A percentile compares a stretch with the other conserved stretches of the same genome.
phyloP scores from a whole-genome alignment of 2,797 vertebrate species.

The Typhlichthys subterraneus region DNA sequence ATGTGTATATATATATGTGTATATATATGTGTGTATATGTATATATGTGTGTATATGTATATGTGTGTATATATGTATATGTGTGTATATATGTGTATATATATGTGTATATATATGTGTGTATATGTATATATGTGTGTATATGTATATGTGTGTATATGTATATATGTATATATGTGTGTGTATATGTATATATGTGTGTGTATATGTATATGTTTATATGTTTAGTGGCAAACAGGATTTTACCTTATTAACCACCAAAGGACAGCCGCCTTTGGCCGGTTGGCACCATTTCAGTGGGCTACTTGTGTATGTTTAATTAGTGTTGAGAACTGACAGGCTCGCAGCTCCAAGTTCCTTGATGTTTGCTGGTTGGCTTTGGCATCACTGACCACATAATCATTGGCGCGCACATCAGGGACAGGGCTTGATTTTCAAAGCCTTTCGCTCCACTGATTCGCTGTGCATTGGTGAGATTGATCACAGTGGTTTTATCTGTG shows the following conservation, averaged over 20 bases:
- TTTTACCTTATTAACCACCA: conserved; percentile 63
- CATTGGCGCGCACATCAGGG: conserved; percentile 81
- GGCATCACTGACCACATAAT: conserved; percentile 83
- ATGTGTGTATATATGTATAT: not conserved
- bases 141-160: no score
- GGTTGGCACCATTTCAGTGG: conserved; percentile 63
- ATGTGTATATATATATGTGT: not conserved
- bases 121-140: not conserved
- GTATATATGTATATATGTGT: not conserved
- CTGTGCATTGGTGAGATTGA: conserved; percentile 85
- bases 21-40: not conserved
- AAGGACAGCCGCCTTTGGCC: conserved; percentile 57
- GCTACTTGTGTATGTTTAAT: conserved; percentile 79
- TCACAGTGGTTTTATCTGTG: conserved; percentile 86
- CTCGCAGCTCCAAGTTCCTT: conserved; percentile 76
- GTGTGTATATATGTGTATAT: not conserved
- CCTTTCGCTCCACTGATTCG: conserved; percentile 80
- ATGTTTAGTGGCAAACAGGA: not conserved
- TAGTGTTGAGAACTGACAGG: conserved; percentile 79
- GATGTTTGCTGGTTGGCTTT: conserved; percentile 82
- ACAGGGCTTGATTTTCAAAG: conserved; percentile 85
- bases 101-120: no score
- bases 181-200: no score
- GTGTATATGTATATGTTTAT: not conserved
- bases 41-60: not conserved